Base-by-base conservation (phyloP, 92 coral and sea anemone genomes). In the Zoanthus sociatus region DNA sequence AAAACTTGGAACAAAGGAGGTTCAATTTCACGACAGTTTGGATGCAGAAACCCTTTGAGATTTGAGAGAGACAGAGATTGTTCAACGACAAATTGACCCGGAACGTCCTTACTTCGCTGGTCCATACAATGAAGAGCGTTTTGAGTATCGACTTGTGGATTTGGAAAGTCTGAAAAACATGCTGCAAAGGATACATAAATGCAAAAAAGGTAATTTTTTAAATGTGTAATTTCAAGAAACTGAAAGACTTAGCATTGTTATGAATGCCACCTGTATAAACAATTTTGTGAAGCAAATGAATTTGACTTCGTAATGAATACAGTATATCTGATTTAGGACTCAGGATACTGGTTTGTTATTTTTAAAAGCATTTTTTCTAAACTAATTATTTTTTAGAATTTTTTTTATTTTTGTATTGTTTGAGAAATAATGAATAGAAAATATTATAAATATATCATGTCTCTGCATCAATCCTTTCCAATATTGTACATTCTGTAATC, bases 201-300 rank as follows among this genome's bases (percentile, higher is more conserved):
- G 78, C 21, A 75, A 75, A 75, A 75, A 75, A 75, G 78, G 74
- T 69, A 69, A 69, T 69, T 58, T 32, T 4, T 6, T 75, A n/a
- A 75, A 75, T 46, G 21, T 37, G 42, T 16, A n/a, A 16, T 75
- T 75, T 75, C 74, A 69, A 69, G 47, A 69, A 69, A 69, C 44
- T 69, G 74, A 8, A 46, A 26, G 45, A 33, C 74, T 14, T 21
- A 69, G 6, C 11, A 69, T 69, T 21, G 16, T 33, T 26, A 26
- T 26, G 45, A 26, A 21, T 30, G 45, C 37, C 5, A 26, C 26
- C 26, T n/a, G 46, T 69, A 15, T 31, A 26, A 69, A 10, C 1
- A 58, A 58, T 58, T 58, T 69, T 33, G 31, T 16, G 74, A 31
- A 69, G 74, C 74, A 14, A 26, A 47, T 69, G 16, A 26, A 58